These are phyloP conservation scores for Oryzias melastigma DNA, from an alignment of 2,113 vertebrate genomes.

Conservation along the genomic window DNA sequence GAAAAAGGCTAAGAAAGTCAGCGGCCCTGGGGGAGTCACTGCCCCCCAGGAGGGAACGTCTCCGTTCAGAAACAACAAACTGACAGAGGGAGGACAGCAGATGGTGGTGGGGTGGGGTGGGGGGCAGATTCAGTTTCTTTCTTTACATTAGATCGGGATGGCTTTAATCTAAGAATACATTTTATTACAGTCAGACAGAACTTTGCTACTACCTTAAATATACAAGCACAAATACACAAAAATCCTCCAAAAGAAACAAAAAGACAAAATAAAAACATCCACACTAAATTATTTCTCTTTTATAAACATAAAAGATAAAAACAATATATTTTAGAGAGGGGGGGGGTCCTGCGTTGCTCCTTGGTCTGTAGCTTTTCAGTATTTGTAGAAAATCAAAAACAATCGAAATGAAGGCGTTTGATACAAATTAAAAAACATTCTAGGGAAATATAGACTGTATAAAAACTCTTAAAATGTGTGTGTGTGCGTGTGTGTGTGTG, in stretches of 20 bases:
- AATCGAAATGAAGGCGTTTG: constrained; percentile 75
- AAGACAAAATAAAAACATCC: constrained; percentile 80
- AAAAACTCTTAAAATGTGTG: constrained; percentile 81
- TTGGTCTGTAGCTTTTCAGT: constrained; percentile 94
- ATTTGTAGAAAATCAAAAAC: constrained; percentile 78
- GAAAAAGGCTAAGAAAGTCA: constrained; percentile 37
- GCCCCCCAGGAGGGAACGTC: constrained; percentile 52
- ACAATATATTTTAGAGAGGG: constrained; percentile 80
- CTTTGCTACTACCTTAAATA: constrained; percentile 87
- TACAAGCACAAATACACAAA: constrained; percentile 87
- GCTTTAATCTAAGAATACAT: constrained; percentile 85
- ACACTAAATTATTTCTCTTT: constrained; percentile 81
- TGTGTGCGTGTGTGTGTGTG: constrained; percentile 53
- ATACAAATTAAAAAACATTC: constrained; percentile 80
- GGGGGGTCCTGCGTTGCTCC: constrained; percentile 86
- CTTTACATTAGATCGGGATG: constrained; percentile 82
- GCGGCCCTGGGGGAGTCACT: constrained; percentile 63
- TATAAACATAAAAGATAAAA: constrained; percentile 79
- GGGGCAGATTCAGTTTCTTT: constrained; percentile 64
- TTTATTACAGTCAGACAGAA: constrained; percentile 86
- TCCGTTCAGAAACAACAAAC: no score
- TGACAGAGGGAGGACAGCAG: constrained; percentile 51
- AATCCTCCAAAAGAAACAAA: constrained; percentile 68
- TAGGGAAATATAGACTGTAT: constrained; percentile 85
- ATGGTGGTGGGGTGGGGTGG: constrained; percentile 30